phyloP scores from a whole-genome alignment of 2,113 vertebrate species.

The Nycticebus coucang region DNA sequence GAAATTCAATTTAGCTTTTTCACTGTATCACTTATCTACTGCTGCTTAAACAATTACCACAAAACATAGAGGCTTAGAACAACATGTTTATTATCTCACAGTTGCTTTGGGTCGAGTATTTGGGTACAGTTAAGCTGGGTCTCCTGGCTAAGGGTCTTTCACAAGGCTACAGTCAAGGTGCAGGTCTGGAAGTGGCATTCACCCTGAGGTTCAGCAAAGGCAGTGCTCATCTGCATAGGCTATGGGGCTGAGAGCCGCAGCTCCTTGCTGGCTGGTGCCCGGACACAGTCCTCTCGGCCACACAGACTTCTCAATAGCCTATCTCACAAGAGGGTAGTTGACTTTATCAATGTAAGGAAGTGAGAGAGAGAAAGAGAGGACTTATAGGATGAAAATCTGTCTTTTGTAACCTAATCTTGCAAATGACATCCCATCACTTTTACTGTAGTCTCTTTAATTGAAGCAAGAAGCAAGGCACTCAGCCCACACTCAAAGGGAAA shows the following conservation, averaged over 20 bases:
- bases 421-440: not conserved
- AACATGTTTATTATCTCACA: not conserved
- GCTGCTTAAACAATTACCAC: not conserved
- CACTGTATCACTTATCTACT: not conserved
- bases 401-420: not conserved
- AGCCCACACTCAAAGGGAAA: not conserved
- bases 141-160: not conserved
- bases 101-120: not conserved
- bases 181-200: not conserved
- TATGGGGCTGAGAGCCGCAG: not conserved
- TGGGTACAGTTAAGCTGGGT: not conserved
- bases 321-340: not conserved
- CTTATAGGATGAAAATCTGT: not conserved
- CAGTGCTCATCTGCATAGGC: no score
- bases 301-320: rapidly evolving
- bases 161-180: no score
- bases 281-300: not conserved
- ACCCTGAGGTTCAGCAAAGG: no score
- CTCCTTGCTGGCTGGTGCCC: not conserved
- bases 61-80: not conserved
- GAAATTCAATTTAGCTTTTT: not conserved
- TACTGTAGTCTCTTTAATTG: not conserved
- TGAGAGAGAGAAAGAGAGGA: not conserved
- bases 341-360: not conserved
- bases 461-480: not conserved